Evolutionary conservation across 2,888 invertebrate genomes (phyloP), one percentile per base, ranked within the genome.

Genomic region (Taphrorychus bicolor): DNA sequence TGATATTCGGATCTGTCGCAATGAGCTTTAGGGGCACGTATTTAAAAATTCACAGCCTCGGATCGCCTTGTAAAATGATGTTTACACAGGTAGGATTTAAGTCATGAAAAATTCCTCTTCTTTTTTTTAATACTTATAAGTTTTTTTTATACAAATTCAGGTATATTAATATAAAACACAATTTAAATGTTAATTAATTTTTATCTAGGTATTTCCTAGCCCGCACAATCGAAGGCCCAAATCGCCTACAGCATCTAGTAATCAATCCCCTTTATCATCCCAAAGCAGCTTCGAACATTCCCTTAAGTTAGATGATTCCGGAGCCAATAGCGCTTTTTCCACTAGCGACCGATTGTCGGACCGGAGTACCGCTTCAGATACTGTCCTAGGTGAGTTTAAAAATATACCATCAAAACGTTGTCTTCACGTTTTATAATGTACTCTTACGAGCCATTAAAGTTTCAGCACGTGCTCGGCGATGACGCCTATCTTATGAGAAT

Each of bases 1-100:
- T 96, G 93, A 91, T 95, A 75, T 96, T 96, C 81, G 96, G 96
- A 5, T 91, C 94, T 1, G 91, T 94, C 57, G 93, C 94, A 1
- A 92, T 96, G 91, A 92, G 93, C 73, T 94, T 90, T 82, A 89
- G 90, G 77, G 94, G 93, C 60, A 89, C 93, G 40, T 91, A 93
- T n/a, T 86, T 94, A 71, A 96, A 96, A 85, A 92, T 93, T 66
- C 91, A 92, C 79, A 86, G 87, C 68, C 85, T 91, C 79, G 74
- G 74, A 16, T 73, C 75, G 9, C 81, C 81, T 3, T 66, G 74
- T 11, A 75, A 79, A 19, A 70, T 82, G 14, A 80, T 82, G 76
- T 80, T 80, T 62, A 81, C 87, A 23, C 87, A 87, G 83, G 87
- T 87, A 72, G 77, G n/a, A n/a, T n/a, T n/a, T n/a, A n/a, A n/a